Evolutionary conservation across 2,888 invertebrate species (phyloP), one percentile per base, ranked within the genome.

Genomic region (Drosophila ezoana): DNA sequence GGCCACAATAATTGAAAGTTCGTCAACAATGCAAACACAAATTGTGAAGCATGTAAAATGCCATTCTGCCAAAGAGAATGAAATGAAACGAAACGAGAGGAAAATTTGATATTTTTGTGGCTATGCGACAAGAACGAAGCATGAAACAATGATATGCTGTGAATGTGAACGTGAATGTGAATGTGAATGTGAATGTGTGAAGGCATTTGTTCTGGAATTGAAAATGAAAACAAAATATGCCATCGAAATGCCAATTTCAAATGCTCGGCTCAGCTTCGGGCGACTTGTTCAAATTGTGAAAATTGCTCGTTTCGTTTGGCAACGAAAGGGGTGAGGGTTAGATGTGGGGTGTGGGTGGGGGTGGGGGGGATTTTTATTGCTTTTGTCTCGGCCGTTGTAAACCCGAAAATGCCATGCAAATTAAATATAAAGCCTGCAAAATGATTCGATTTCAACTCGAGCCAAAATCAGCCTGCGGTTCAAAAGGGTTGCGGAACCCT

Each of bases 351-450:
- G 13, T n/a, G 6, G 10, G 32, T 4, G 10, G 1, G 3, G 2
- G 32, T n/a, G 5, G 1, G 1, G 9, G 45, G 20, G n/a, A 10
- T 10, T 28, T n/a, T 53, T 57, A 71, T 58, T 60, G 76, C 71
- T 71, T 75, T 70, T 65, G 8, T 28, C 52, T 64, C 47, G 60
- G 41, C 35, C 40, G 32, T 20, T 41, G 53, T 60, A 51, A 47
- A 18, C 56, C 70, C 41, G 54, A 65, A 75, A 75, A 62, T 79
- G 68, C 56, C 78, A 85, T 82, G 86, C 86, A 82, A 82, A 82
- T 82, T 82, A 82, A 82, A 82, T 82, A 66, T 79, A 82, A 86
- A 82, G 83, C 76, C 78, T 61, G 64, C 78, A 80, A 80, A 82
- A 86, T 80, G 83, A 82, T 82, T 80, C 83, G 83, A 76, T 80